Percentiles rank a stretch among this genome's conserved stretches.
phyloP scores from a whole-genome alignment of 2,888 invertebrate species.

The Fragum fragum region DNA sequence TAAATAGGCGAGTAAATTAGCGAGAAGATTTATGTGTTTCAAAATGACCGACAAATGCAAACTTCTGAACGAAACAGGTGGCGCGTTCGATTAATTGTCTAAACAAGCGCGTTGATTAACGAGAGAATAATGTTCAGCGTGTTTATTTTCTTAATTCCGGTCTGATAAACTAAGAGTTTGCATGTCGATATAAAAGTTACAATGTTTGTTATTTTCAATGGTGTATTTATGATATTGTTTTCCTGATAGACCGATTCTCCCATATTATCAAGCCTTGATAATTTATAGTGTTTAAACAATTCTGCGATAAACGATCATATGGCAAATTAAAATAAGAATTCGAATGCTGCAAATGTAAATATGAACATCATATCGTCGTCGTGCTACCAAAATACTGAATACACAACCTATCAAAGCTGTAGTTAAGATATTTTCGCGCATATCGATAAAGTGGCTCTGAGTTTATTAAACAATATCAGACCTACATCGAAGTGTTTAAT shows the following conservation, averaged over 20 bases:
- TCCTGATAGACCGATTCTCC: neutral
- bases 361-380: no score
- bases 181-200: neutral
- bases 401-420: no score
- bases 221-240: neutral
- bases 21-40: neutral
- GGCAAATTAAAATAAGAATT: no score
- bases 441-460: no score
- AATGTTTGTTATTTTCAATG: neutral
- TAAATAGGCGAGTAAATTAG: neutral
- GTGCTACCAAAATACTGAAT: no score
- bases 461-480: no score
- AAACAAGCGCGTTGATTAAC: conserved; percentile 16
- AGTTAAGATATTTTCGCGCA: no score
- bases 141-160: conserved; percentile 13
- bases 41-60: neutral
- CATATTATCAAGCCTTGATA: no score
- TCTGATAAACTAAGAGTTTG: neutral
- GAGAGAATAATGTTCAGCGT: conserved; percentile 11
- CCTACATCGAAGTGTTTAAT: no score
- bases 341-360: no score
- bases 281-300: no score
- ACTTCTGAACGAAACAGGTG: conserved; percentile 18
- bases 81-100: conserved; percentile 1
- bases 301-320: no score